These are phyloP conservation scores for Pecten maximus DNA, from an alignment of 2,888 invertebrate species.

Conservation along the genomic window DNA sequence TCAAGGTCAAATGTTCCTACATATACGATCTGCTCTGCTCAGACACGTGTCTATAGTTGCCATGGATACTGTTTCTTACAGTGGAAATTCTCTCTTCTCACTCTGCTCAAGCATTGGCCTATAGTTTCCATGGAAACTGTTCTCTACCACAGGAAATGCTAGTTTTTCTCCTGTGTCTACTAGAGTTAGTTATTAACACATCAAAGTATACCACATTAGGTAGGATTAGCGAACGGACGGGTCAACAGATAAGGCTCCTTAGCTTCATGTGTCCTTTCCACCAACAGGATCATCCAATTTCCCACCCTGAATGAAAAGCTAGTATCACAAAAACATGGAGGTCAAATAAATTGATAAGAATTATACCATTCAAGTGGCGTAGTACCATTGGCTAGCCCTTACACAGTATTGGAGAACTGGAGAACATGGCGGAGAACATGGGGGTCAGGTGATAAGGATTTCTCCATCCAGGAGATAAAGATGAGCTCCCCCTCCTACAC, in stretches of 20 bases:
- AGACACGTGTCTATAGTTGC: too few species aligned
- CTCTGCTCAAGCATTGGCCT: background rate
- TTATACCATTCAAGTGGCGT: background rate
- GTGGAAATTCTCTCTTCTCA: background rate
- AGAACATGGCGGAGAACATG: background rate
- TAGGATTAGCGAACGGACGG: background rate
- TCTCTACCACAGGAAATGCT: conserved; percentile 13
- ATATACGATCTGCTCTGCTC: too few species aligned
- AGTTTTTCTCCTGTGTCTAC: background rate
- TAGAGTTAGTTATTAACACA: background rate
- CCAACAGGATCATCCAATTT: background rate
- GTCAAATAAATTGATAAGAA: background rate
- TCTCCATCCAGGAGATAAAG: background rate
- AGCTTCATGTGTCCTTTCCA: background rate
- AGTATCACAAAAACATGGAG: background rate
- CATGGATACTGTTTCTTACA: too few species aligned
- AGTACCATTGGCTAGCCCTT: background rate
- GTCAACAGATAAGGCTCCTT: background rate
- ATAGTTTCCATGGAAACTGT: background rate
- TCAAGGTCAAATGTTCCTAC: background rate
- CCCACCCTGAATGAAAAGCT: background rate
- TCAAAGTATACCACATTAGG: background rate
- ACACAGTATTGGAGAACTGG: background rate
- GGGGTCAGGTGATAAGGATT: background rate
- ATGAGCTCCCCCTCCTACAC: background rate